A percentile compares a stretch with the other conserved stretches of the same genome.
Conservation (phyloP, 2,888 invertebrate genomes). For the Euphydryas editha region DNA sequence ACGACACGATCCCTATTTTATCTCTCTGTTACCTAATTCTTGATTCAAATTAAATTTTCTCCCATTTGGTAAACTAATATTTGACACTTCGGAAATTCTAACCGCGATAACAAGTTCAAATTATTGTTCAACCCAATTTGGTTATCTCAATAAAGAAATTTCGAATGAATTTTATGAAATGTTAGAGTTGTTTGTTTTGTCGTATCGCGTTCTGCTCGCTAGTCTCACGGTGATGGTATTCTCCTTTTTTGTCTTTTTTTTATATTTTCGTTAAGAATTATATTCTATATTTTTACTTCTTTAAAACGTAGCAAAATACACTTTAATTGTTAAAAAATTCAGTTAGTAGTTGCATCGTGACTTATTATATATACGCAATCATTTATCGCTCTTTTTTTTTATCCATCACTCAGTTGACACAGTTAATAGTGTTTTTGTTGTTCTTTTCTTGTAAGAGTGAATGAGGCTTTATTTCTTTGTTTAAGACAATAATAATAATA, state of each 20-base stretch:
- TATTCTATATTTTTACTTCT: not conserved
- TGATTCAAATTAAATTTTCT: constrained; percentile 44
- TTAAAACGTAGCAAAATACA: too few species aligned
- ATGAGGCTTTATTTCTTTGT: too few species aligned
- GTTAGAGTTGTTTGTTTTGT: constrained; percentile 31
- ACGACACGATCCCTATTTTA: constrained; percentile 28
- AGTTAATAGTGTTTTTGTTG: too few species aligned
- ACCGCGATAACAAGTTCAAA: constrained; percentile 44
- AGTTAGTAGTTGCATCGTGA: too few species aligned
- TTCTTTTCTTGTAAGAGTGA: too few species aligned
- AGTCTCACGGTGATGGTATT: not conserved
- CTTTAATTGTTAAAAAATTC: too few species aligned
- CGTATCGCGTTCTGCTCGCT: constrained; percentile 22
- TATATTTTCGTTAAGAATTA: not conserved
- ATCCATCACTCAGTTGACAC: too few species aligned
- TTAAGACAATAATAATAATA: too few species aligned
- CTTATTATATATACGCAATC: too few species aligned
- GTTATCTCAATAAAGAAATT: constrained; percentile 42
- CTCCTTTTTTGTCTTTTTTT: too few species aligned
- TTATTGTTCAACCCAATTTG: constrained; percentile 43
- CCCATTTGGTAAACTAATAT: constrained; percentile 46
- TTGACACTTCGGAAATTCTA: constrained; percentile 45
- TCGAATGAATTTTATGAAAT: constrained; percentile 39
- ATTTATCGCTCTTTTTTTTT: too few species aligned
- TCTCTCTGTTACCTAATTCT: constrained; percentile 36